Base-by-base conservation (phyloP, 2,888 invertebrate genomes). In the Eumerus sabulonum region DNA sequence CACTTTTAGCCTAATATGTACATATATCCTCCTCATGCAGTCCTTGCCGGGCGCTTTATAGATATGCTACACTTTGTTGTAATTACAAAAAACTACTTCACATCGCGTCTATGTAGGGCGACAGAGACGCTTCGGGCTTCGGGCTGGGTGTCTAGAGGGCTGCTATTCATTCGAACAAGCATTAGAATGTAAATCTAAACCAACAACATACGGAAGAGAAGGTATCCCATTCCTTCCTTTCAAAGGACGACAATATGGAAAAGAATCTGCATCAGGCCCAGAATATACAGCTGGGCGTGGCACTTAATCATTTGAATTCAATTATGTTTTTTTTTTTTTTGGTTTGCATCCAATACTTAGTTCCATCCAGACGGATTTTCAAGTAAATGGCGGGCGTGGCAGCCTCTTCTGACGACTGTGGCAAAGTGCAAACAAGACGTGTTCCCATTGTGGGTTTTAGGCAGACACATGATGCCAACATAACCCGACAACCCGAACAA, bases 81-180 rank as follows among this genome's bases (percentile, higher is more conserved):
- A 79, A 74, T 79, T 74, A 79, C 74, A 79, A 79, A 74, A 79
- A 68, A 64, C 53, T 38, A 68, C 63, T 70, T 54, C 74, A 66
- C 70, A 79, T 45, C 59, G 53, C 60, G 60, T 45, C 53, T 51
- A 50, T 40, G 40, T 19, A 11, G 17, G 48, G 27, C 27, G 27
- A 18, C 27, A 27, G 27, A 7, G 48, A 36, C 12, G 38, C 5
- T 13, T 14, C 12, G 27, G 18, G 40, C 9, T 16, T 42, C 18
- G 16, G 14, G 40, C 19, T 27, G 27, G 27, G 27, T 7, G 27
- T 27, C 27, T 27, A 7, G 27, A 27, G 27, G 27, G 27, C 7
- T 27, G 27, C 7, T 27, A 27, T 27, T 27, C 19, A 27, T 56
- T 51, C 63, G 51, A 59, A 19, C 18, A 50, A 19, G 67, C 40